Evolutionary conservation across 2,113 vertebrate genomes (phyloP).

Genomic region (Cheilinus undulatus): DNA sequence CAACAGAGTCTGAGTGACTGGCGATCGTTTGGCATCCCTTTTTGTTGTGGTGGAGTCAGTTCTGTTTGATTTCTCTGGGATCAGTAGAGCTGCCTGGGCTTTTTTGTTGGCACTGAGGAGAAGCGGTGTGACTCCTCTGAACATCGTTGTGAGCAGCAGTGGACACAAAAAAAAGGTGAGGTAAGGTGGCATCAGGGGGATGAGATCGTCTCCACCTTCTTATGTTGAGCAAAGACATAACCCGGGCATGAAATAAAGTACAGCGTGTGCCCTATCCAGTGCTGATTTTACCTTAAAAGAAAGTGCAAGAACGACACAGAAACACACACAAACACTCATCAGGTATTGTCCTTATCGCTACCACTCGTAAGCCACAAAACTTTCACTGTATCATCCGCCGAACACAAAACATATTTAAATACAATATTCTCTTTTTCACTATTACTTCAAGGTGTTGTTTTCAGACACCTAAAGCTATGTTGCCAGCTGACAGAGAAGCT

Average conservation of each 20-base stretch:
- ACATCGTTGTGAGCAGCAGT: constrained; percentile 46
- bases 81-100: constrained; percentile 68
- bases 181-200: constrained; percentile 64
- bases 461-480: constrained; percentile 73
- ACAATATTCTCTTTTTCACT: constrained; percentile 63
- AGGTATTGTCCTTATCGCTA: constrained; percentile 56
- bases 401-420: constrained; percentile 69
- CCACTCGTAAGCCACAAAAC: constrained; percentile 60
- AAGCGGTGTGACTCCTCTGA: constrained; percentile 56
- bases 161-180: constrained; percentile 66
- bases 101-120: constrained; percentile 75
- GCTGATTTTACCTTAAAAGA: constrained; percentile 49
- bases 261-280: constrained; percentile 48
- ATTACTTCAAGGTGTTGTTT: constrained; percentile 57
- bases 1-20: constrained; percentile 66
- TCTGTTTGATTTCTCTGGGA: constrained; percentile 33
- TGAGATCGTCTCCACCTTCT: constrained; percentile 62
- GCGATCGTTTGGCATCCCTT: constrained; percentile 68
- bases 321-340: constrained; percentile 62
- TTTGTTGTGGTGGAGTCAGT: constrained; percentile 40
- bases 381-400: constrained; percentile 55
- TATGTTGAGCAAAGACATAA: constrained; percentile 39
- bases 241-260: constrained; percentile 58
- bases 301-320: constrained; percentile 71
- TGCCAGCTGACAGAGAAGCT: constrained; percentile 69